Base-by-base conservation (phyloP, 2,888 invertebrate genomes). In the Asteroscopus sphinx region DNA sequence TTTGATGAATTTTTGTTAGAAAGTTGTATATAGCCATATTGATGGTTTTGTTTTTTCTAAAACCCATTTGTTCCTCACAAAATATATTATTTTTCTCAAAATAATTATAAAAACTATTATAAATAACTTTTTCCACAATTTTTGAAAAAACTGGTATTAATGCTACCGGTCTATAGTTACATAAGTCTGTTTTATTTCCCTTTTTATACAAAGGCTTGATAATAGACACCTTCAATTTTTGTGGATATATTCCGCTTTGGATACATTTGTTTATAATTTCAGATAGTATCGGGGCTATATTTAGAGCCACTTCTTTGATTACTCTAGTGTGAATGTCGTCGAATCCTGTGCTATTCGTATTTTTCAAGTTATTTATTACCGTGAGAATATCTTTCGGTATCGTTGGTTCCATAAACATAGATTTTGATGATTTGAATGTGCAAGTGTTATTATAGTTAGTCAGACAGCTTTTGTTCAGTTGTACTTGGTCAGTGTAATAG, bases 301-400 rank as follows among this genome's bases (percentile, higher is more conserved):
- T 21, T 6, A 9, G 37, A n/a, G 11, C 37, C 11, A 36, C 36
- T 36, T 16, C 5, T 37, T 37, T 37, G 37, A 37, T 21, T 9
- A 37, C 37, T 9, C n/a, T 37, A 5, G 28, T 15, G 5, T 16
- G 16, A 7, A 28, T 32, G 2, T 32, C 42, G 16, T 32, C 30
- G 12, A 32, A 30, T 1, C 30, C 32, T n/a, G 42, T 42, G 17
- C 42, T 42, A 4, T 42, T 42, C n/a, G 42, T 42, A 7, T 42
- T 42, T 42, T 42, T 42, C 6, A 42, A 17, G n/a, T 16, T 17
- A n/a, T 42, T 42, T 42, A 42, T 42, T 17, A 32, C 17, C n/a
- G 30, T 30, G 4, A 30, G 3, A 2, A 30, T 42, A n/a, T 42
- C 30, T 15, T 16, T 41, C 25, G 25, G n/a, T 9, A 39, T 12